Percentiles rank a stretch among this genome's conserved stretches.
Evolutionary conservation across 1,140 invertebrate genomes (phyloP).

Genomic region (Antheraea mylitta): DNA sequence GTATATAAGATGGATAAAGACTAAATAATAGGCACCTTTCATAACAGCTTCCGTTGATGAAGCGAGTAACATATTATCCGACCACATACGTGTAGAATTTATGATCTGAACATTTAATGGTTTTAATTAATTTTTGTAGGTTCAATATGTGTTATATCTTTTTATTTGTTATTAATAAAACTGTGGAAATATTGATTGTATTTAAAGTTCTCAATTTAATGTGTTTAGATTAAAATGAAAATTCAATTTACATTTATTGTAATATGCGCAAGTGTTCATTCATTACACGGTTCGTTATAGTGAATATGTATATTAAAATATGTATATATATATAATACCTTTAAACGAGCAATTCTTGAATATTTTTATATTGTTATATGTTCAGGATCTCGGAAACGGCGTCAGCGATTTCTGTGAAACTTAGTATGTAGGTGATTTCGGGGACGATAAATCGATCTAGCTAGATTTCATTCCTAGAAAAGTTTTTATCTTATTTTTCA

Average conservation of each 20-base stretch:
- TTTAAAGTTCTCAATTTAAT: constrained; percentile 3
- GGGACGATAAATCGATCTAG: too few species aligned
- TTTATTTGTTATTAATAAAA: background rate
- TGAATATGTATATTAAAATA: too few species aligned
- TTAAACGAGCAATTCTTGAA: too few species aligned
- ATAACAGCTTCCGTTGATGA: background rate
- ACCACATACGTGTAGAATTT: background rate
- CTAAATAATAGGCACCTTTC: background rate
- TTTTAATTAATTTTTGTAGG: constrained; percentile 12
- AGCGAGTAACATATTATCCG: background rate
- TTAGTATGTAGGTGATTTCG: too few species aligned
- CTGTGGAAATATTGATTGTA: background rate
- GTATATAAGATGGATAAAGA: background rate
- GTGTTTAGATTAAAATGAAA: constrained; percentile 12
- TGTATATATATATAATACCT: too few species aligned
- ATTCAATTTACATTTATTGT: background rate
- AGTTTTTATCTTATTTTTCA: too few species aligned
- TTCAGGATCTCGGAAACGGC: too few species aligned
- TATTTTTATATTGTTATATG: too few species aligned
- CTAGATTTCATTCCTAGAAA: too few species aligned
- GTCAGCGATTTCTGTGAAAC: too few species aligned
- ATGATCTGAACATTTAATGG: constrained; percentile 5
- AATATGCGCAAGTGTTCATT: constrained; percentile 11
- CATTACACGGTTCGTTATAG: constrained; percentile 13
- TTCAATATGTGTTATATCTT: background rate